phyloP scores from a whole-genome alignment of 2,113 vertebrate genomes.

The Mustelus asterias region DNA sequence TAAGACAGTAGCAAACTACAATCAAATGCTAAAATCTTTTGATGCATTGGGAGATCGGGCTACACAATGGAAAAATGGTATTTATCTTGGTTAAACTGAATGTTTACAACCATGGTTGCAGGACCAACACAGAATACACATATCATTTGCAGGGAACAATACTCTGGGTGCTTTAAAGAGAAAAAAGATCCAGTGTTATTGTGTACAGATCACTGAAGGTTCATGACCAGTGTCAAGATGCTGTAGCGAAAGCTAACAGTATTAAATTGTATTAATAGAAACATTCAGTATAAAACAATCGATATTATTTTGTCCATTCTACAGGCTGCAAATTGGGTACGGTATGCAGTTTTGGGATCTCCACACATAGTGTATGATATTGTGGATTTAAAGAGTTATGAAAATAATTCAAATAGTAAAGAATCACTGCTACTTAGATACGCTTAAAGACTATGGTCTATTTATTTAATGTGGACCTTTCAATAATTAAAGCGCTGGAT shows the following conservation, averaged over 20 bases:
- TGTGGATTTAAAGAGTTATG: background rate
- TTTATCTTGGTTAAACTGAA: too few species aligned
- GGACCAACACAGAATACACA: background rate
- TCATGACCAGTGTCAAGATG: background rate
- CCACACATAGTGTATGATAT: background rate
- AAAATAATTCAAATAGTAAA: background rate
- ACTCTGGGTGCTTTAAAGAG: background rate
- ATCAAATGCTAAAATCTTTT: background rate
- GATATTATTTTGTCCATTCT: too few species aligned
- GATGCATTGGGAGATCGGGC: background rate
- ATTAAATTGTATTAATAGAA: background rate
- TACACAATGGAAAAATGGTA: too few species aligned
- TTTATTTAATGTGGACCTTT: too few species aligned
- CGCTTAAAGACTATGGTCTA: too few species aligned
- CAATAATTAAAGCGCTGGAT: too few species aligned
- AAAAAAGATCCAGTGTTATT: background rate
- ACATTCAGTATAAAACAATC: too few species aligned
- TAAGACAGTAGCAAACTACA: background rate
- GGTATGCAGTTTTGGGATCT: background rate
- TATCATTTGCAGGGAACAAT: background rate
- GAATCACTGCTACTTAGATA: background rate
- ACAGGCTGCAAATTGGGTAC: background rate
- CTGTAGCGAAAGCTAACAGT: background rate
- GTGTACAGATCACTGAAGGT: background rate
- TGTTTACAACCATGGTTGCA: background rate